Conservation (phyloP, 2,113 vertebrate species). For the Muscicapa adusta region DNA sequence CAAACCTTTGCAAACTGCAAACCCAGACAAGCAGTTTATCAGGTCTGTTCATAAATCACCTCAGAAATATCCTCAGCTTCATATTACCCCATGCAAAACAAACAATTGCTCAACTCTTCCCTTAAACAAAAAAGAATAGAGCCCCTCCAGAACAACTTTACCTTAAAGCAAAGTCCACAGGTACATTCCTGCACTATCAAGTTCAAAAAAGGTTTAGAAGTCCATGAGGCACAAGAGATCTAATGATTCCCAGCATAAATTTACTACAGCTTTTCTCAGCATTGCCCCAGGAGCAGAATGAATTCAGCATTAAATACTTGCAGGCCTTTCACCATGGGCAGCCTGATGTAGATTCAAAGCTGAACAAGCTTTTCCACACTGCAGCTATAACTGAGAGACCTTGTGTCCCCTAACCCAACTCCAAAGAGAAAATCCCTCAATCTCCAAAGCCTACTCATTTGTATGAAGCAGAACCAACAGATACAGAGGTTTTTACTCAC, state of each 20-base stretch:
- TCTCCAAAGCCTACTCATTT: neutral
- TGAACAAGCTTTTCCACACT: neutral
- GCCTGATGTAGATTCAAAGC: neutral
- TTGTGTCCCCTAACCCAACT: neutral
- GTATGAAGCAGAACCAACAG: neutral
- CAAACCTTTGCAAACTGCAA: neutral
- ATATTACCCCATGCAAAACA: neutral
- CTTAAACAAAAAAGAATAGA: neutral
- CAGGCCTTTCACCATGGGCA: neutral
- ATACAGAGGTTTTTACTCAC: neutral
- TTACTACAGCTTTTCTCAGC: neutral
- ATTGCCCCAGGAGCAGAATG: neutral
- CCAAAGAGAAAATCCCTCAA: neutral
- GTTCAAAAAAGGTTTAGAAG: neutral
- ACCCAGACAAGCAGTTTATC: neutral
- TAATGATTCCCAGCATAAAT: neutral
- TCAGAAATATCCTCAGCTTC: neutral
- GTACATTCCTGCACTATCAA: neutral
- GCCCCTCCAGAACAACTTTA: neutral
- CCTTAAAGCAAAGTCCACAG: conserved; percentile 11
- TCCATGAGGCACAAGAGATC: neutral
- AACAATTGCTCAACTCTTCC: neutral
- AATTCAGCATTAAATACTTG: neutral
- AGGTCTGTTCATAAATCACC: neutral
- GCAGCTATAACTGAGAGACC: neutral